Evolutionary conservation across 2,888 invertebrate species (phyloP).

Genomic region (Yponomeuta cagnagella): DNA sequence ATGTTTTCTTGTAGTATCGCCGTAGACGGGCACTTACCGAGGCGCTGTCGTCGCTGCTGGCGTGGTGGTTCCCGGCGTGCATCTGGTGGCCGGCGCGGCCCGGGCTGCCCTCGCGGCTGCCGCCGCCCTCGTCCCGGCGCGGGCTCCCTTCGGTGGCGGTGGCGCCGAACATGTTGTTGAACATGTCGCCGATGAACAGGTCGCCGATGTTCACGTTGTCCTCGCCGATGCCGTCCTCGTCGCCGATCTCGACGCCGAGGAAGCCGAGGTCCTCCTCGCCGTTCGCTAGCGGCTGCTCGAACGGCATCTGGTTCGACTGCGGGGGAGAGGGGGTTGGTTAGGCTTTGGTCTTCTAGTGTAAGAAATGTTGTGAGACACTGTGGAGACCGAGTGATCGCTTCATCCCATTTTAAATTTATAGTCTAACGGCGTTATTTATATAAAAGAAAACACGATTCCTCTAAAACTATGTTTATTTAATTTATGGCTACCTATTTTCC

Average conservation of each 20-base stretch:
- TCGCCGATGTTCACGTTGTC: constrained; percentile 82
- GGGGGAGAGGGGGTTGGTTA: neutral
- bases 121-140: constrained; percentile 20
- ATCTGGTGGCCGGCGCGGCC: neutral
- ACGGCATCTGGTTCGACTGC: constrained; percentile 64
- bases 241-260: constrained; percentile 60
- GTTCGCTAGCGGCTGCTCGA: constrained; percentile 64
- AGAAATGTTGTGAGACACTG: too few species aligned
- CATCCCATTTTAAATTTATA: too few species aligned
- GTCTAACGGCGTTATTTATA: too few species aligned
- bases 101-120: constrained; percentile 9
- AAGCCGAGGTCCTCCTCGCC: constrained; percentile 66
- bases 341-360: neutral
- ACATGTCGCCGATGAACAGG: constrained; percentile 80
- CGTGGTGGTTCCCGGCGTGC: neutral
- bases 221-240: constrained; percentile 74
- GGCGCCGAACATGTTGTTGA: constrained; percentile 71
- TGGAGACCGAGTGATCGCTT: too few species aligned
- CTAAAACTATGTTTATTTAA: too few species aligned
- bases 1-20: too few species aligned
- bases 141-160: constrained; percentile 39
- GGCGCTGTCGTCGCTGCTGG: neutral
- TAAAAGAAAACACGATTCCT: too few species aligned
- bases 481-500: too few species aligned
- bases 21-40: neutral